A percentile compares a stretch with the other conserved stretches of the same genome.
These are phyloP conservation scores for Gadus macrocephalus DNA, from an alignment of 2,113 vertebrate species.

Conservation along the genomic window DNA sequence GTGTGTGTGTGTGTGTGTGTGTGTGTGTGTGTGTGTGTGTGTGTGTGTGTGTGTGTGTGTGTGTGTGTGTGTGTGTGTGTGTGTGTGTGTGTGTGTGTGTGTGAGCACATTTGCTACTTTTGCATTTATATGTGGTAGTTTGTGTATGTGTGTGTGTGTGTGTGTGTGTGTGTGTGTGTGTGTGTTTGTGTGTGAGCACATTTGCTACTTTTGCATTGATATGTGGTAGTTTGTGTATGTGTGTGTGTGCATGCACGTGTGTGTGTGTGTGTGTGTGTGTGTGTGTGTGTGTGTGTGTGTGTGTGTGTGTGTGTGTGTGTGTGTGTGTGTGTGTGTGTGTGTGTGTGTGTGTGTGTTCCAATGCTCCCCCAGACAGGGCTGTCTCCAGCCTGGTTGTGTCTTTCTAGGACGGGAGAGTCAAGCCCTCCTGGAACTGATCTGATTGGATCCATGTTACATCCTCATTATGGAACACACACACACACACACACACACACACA, in stretches of 20 bases:
- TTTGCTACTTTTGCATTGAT: no score
- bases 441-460: no score
- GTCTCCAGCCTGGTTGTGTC: neutral
- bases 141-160: neutral
- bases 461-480: no score
- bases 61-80: neutral
- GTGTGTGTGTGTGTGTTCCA: no score
- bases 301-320: neutral
- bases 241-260: no score
- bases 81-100: neutral
- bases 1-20: neutral
- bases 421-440: no score
- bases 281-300: neutral
- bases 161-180: neutral
- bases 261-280: neutral
- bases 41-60: conserved; percentile 1
- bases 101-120: no score
- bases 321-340: neutral
- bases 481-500: no score
- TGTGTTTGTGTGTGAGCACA: neutral
- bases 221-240: no score
- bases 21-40: neutral
- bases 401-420: no score
- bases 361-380: no score
- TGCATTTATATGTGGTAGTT: neutral